Conservation (phyloP, 2,888 invertebrate genomes). For the Orchesellides sinensis region DNA sequence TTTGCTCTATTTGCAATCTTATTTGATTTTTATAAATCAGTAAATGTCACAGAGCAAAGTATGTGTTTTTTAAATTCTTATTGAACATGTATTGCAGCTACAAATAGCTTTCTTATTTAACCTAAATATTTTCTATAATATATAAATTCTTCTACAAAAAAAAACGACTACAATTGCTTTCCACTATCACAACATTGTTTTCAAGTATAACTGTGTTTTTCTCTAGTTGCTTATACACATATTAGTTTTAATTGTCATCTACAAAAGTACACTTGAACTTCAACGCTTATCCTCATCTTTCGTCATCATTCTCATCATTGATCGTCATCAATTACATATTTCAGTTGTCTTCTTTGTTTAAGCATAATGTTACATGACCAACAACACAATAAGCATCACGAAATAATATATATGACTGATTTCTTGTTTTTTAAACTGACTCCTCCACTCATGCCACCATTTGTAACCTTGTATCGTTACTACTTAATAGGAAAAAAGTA, state of each 20-base stretch:
- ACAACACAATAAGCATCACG: no score
- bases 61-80: background rate
- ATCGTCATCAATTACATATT: no score
- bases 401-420: no score
- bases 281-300: background rate
- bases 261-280: constrained; percentile 1
- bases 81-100: background rate
- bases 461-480: no score
- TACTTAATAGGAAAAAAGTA: no score
- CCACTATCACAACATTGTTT: constrained; percentile 52
- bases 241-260: constrained; percentile 4
- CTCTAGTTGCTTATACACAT: background rate
- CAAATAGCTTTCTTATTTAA: background rate
- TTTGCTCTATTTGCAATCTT: background rate
- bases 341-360: background rate
- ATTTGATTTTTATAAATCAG: background rate
- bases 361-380: no score
- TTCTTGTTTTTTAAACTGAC: no score
- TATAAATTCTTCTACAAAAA: constrained; percentile 39
- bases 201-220: background rate
- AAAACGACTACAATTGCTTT: constrained; percentile 53
- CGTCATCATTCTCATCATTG: background rate
- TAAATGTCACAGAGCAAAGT: constrained; percentile 42
- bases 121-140: background rate
- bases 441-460: no score